Percentiles rank a stretch among this genome's conserved stretches.
Evolutionary conservation across 2,113 vertebrate species (phyloP).

Genomic region (Petaurus breviceps): DNA sequence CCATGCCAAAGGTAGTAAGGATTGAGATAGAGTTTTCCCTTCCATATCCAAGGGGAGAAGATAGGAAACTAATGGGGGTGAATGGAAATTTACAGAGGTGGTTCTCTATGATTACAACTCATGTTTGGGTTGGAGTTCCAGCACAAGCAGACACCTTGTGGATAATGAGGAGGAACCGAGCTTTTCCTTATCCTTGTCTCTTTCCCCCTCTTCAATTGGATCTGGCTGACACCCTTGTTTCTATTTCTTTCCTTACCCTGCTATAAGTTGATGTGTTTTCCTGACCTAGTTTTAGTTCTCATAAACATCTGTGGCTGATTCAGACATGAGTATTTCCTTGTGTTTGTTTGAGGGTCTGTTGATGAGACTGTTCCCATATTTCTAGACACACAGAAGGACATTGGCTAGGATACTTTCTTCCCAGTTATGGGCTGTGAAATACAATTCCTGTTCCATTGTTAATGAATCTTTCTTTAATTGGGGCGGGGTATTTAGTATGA

Average conservation of each 20-base stretch:
- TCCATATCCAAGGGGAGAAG: background rate
- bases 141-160: background rate
- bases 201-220: background rate
- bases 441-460: background rate
- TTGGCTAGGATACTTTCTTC: background rate
- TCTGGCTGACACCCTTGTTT: background rate
- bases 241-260: background rate
- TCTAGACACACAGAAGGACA: background rate
- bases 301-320: background rate
- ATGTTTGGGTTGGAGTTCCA: background rate
- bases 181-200: background rate
- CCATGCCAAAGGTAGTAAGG: background rate
- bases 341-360: background rate
- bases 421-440: background rate
- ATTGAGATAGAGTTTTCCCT: background rate
- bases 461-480: background rate
- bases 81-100: background rate
- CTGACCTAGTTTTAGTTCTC: background rate
- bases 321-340: background rate
- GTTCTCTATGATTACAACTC: background rate
- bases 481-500: background rate
- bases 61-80: background rate
- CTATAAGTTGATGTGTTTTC: background rate
- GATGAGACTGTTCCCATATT: background rate
- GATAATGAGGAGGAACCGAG: background rate